Evolutionary conservation across 1,140 invertebrate genomes (phyloP).

Genomic region (Brachionus paranguensis): DNA sequence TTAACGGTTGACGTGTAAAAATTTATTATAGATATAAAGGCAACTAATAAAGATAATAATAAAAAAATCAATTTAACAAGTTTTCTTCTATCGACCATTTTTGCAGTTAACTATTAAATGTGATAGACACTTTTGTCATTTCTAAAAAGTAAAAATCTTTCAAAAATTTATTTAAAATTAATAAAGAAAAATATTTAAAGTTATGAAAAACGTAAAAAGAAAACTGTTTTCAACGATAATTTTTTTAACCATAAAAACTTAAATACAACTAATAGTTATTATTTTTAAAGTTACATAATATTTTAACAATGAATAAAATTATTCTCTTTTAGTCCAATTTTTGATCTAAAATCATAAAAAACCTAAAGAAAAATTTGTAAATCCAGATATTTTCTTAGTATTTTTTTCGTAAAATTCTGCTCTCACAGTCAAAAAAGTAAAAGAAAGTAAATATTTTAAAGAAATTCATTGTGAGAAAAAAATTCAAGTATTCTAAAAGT

Average conservation of each 20-base stretch:
- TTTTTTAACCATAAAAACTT: background rate
- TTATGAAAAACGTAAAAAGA: background rate
- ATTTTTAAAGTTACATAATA: background rate
- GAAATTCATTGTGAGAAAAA: background rate
- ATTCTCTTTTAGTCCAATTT: background rate
- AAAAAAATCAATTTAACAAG: background rate
- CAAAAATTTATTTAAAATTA: background rate
- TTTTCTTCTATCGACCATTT: background rate
- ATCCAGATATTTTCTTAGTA: background rate
- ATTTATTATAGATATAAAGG: background rate
- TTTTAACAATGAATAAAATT: background rate
- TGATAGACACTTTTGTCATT: background rate
- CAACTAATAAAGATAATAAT: background rate
- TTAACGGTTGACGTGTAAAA: background rate
- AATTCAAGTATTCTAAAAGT: background rate
- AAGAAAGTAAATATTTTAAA: background rate
- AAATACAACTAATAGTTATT: background rate
- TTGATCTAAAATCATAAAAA: background rate
- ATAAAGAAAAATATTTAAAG: background rate
- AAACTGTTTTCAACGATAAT: background rate
- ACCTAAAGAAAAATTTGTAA: background rate
- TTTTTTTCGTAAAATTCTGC: background rate
- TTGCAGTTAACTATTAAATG: background rate
- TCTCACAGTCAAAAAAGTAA: background rate
- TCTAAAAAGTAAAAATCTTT: background rate